phyloP scores from a whole-genome alignment of 2,113 vertebrate species.

The Scatophagus argus region DNA sequence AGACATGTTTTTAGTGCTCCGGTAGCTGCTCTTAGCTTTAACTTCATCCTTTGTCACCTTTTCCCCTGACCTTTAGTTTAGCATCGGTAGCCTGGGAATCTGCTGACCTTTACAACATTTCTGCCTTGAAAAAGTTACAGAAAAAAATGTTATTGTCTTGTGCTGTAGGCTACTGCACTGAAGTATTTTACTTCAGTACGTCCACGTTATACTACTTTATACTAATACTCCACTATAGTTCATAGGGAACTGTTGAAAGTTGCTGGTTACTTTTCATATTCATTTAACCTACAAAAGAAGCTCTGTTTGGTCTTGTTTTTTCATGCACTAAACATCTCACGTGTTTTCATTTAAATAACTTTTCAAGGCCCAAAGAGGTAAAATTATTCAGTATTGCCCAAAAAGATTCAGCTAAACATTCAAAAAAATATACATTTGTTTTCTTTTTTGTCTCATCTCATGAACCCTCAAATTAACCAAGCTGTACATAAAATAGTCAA shows the following conservation, averaged over 20 bases:
- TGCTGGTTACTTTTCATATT: neutral
- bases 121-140: slow-evolving; percentile 1
- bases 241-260: neutral
- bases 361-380: neutral
- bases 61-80: neutral
- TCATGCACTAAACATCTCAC: neutral
- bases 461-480: neutral
- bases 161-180: too few relatives aligned
- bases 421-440: too few relatives aligned
- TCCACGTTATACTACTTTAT: neutral
- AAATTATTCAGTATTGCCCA: neutral
- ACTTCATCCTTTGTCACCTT: neutral
- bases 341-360: neutral
- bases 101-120: neutral
- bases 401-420: neutral
- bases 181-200: too few relatives aligned
- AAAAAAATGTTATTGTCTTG: too few relatives aligned
- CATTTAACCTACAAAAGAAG: neutral
- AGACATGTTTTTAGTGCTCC: too few relatives aligned
- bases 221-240: neutral
- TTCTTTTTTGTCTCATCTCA: neutral
- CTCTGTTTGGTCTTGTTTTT: neutral
- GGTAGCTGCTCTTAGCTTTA: neutral
- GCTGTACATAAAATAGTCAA: neutral
- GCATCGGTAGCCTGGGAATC: neutral